phyloP scores from a whole-genome alignment of 2,113 vertebrate species.

The Zosterops borbonicus region DNA sequence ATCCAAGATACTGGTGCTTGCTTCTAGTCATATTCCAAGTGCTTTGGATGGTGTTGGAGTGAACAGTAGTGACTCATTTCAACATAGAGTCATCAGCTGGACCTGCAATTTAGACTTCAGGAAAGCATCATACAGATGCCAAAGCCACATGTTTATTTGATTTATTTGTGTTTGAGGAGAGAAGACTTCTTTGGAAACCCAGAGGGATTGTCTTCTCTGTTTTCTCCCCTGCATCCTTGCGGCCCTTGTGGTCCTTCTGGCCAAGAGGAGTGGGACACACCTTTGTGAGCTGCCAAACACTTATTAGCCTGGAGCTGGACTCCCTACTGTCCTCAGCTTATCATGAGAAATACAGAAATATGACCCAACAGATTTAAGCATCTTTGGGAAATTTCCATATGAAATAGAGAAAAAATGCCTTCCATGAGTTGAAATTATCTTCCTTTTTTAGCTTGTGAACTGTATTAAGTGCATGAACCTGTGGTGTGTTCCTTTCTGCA shows the following conservation, averaged over 20 bases:
- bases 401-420: neutral
- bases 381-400: neutral
- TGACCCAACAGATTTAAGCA: neutral
- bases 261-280: neutral
- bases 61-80: constrained; percentile 20
- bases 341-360: neutral
- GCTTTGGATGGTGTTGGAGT: neutral
- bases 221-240: constrained; percentile 47
- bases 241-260: constrained; percentile 58
- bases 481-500: neutral
- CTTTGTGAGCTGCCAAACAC: neutral
- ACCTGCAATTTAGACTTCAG: constrained; percentile 8
- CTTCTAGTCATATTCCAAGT: constrained; percentile 45
- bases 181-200: constrained; percentile 5
- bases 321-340: neutral
- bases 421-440: neutral
- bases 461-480: neutral
- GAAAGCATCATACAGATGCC: neutral
- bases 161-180: constrained; percentile 26
- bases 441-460: neutral
- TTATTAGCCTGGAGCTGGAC: neutral
- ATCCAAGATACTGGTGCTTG: constrained; percentile 29
- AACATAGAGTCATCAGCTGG: constrained; percentile 33
- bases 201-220: neutral
- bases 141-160: constrained; percentile 38